Evolutionary conservation across 2,797 vertebrate genomes (phyloP), one percentile per base, ranked within the genome.

Genomic region (Rallus crepitans): DNA sequence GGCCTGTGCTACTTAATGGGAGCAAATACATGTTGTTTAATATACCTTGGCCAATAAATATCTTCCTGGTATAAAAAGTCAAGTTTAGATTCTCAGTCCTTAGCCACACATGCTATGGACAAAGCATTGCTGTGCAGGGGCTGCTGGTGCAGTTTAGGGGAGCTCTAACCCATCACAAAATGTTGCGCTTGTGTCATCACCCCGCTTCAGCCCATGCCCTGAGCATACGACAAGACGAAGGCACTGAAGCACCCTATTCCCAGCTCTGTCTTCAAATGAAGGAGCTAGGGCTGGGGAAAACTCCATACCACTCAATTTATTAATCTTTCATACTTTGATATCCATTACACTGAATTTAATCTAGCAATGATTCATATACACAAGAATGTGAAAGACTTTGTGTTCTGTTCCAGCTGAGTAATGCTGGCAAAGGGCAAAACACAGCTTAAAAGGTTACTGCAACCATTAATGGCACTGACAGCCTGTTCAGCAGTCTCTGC

Each of bases 171-270:
- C 27, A 37, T 15, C 14, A 68, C 1, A 7, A 78, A 86, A 82
- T 71, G 13, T 33, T 42, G 17, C 33, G 9, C 57, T 86, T 59
- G 31, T 81, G 28, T 23, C 53, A 11, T 53, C 42, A 40, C 11
- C 14, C 13, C 35, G 11, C 35, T 48, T 68, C 0, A 0, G 37
- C 13, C 11, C 3, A 11, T 3, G 27, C n/a, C 21, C 30, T 19
- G 4, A 53, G 15, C 25, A 12, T 28, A 19, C 0, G 0, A 40
- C 79, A 66, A 7, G 31, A 63, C 2, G 1, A 73, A 14, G 19
- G 27, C 37, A 65, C 30, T 52, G 76, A 77, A 77, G 40, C 17
- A 12, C n/a, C 64, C 28, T 56, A 78, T 45, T 55, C 12, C 16
- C n/a, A 59, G 6, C 6, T 68, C 19, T 71, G 37, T n/a, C 30